Evolutionary conservation across 2,113 vertebrate genomes (phyloP).

Genomic region (Burhinus oedicnemus): DNA sequence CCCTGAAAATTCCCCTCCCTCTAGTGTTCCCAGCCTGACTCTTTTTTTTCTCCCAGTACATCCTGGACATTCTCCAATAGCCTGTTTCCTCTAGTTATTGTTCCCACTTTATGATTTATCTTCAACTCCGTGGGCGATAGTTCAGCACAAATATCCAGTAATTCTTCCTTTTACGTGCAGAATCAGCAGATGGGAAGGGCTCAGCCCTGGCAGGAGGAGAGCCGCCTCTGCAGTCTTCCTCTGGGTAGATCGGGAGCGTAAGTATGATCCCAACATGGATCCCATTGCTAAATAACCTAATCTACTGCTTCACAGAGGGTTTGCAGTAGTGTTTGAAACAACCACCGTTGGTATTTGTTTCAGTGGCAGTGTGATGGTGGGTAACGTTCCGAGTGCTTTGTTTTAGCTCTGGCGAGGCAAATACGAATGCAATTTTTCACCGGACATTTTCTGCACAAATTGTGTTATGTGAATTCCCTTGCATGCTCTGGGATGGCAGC

Average conservation of each 20-base stretch:
- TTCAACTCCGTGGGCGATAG: background rate
- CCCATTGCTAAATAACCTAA: too few species aligned
- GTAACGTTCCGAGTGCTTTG: background rate
- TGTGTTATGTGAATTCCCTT: fast-evolving
- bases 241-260: fast-evolving
- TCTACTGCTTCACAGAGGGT: background rate
- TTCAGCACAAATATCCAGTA: background rate
- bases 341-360: background rate
- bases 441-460: background rate
- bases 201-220: background rate
- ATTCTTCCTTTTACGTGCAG: background rate
- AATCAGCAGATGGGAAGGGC: background rate
- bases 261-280: background rate
- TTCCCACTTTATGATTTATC: background rate
- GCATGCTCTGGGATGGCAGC: background rate
- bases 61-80: background rate
- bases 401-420: background rate
- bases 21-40: background rate
- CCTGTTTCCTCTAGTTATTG: background rate
- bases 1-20: background rate
- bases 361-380: background rate
- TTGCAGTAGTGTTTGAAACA: background rate
- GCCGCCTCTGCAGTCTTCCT: background rate
- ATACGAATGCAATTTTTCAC: background rate
- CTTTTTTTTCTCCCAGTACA: background rate